Base-by-base conservation (phyloP, 2,113 vertebrate species). In the Herpailurus yagouaroundi region DNA sequence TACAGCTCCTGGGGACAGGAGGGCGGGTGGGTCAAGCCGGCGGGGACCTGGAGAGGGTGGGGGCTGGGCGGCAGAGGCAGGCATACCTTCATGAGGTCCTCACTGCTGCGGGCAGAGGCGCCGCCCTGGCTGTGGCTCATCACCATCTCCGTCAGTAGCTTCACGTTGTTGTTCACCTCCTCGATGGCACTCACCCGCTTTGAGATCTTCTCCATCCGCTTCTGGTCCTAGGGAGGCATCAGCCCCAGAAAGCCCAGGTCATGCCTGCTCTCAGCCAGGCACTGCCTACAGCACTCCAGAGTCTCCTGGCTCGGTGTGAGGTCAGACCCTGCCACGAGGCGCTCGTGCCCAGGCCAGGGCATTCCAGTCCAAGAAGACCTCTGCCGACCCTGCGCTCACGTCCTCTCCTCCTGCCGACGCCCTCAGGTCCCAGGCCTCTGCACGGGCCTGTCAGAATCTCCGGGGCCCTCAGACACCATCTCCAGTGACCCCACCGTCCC, bases 141-240 rank as follows among this genome's bases (percentile, higher is more conserved):
- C 98, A 99, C 99, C 99, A 99, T 99, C 98, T 99, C 99, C 0
- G 99, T 99, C 97, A 99, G 99, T 96, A 99, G 99, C 85, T 98
- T 99, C 94, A 99, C 99, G 0, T 99, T 99, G 98, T 99, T 99
- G 97, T 99, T 99, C 97, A 99, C 99, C 97, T 99, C 99, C 98
- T 99, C 99, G 2, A 99, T 99, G 96, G 99, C 99, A 2, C 99
- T 99, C 66, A 99, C 99, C n/a, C 99, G 98, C 99, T 99, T 99
- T 1, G 99, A 99, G 80, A 99, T 99, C 98, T 99, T 99, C 97
- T 99, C 99, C 99, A 99, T 99, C 19, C 99, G 99, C 95, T 99
- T 99, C 98, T 99, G 99, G 97, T 99, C 99, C 99, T 99, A 87
- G 1, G 48, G 90, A 63, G 89, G 45, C 10, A 36, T 31, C 29